These are phyloP conservation scores for Sarcophilus harrisii DNA, from an alignment of 2,797 vertebrate genomes.

Conservation along the genomic window DNA sequence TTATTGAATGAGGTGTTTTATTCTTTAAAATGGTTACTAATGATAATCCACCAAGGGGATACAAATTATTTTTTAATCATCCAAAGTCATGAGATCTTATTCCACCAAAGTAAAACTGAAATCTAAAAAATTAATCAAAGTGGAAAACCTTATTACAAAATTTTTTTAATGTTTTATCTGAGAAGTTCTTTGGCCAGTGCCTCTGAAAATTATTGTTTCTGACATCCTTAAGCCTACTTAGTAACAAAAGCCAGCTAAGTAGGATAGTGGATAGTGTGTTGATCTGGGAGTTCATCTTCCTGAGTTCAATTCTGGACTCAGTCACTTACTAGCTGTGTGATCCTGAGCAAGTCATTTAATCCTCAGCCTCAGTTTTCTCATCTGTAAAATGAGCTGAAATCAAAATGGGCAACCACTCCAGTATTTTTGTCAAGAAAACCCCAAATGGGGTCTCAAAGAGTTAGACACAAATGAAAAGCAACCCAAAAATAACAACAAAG, in stretches of 20 bases:
- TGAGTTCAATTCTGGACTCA: background rate
- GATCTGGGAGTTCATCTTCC: background rate
- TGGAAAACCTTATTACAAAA: background rate
- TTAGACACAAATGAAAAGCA: too few species aligned
- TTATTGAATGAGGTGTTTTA: too few species aligned
- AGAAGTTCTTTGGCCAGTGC: background rate
- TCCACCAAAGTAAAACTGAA: background rate
- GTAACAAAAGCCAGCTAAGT: too few species aligned
- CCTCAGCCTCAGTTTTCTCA: background rate
- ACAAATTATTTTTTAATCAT: background rate
- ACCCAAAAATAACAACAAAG: too few species aligned
- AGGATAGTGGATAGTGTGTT: too few species aligned
- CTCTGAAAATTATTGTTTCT: background rate
- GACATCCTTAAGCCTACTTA: background rate
- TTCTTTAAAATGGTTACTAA: background rate
- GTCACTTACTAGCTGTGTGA: background rate
- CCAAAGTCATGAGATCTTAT: background rate
- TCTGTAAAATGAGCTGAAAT: background rate
- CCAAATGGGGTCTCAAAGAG: too few species aligned
- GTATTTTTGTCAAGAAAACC: too few species aligned
- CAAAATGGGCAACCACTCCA: too few species aligned
- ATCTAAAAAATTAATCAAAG: background rate
- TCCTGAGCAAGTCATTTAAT: conserved; percentile 7
- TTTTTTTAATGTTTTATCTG: background rate
- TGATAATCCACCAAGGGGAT: background rate